Evolutionary conservation across 2,888 invertebrate species (phyloP).

Genomic region (Halictus quadricinctus): DNA sequence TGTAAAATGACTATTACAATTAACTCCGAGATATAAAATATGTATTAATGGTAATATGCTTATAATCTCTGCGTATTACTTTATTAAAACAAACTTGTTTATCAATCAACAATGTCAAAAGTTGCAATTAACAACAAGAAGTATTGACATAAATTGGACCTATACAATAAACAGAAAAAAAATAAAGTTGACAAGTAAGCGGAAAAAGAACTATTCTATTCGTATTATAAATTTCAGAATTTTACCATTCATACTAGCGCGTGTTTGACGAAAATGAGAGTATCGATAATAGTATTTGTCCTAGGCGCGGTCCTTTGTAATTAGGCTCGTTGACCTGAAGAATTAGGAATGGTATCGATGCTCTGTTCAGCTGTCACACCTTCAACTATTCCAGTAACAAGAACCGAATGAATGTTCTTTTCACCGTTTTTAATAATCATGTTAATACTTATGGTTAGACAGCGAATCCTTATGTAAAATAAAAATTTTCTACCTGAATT

Average conservation of each 20-base stretch:
- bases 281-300: conserved; percentile 55
- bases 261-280: conserved; percentile 1
- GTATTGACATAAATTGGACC: neutral
- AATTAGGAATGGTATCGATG: conserved; percentile 67
- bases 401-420: neutral
- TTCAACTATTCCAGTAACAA: conserved; percentile 14
- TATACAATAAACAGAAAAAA: neutral
- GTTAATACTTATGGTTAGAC: neutral
- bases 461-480: too few relatives aligned
- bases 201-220: neutral
- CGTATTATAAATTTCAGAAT: neutral
- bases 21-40: neutral
- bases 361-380: conserved; percentile 40
- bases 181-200: neutral
- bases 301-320: conserved; percentile 67
- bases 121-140: neutral
- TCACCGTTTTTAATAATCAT: neutral
- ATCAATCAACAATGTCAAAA: neutral
- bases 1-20: neutral
- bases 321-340: conserved; percentile 70
- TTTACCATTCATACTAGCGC: neutral
- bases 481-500: too few relatives aligned
- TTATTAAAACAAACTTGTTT: neutral
- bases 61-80: neutral
- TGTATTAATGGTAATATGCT: neutral